phyloP scores from a whole-genome alignment of 2,888 invertebrate genomes.

The Spilosoma lubricipeda region DNA sequence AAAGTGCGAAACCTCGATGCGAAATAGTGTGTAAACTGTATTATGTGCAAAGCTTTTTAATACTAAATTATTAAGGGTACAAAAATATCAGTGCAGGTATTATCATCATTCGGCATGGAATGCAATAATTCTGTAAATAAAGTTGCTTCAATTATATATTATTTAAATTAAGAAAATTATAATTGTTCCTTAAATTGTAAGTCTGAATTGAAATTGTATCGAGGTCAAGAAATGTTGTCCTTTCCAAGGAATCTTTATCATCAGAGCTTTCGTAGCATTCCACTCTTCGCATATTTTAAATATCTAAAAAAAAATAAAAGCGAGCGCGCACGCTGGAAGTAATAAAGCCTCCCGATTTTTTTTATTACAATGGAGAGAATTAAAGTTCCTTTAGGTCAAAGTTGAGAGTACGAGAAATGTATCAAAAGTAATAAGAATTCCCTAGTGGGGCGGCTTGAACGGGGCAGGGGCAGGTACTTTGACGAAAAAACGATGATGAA shows the following conservation, averaged over 20 bases:
- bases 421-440: conserved; percentile 79
- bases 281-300: conserved; percentile 72
- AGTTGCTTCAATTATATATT: background rate
- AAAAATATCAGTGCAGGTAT: conserved; percentile 6
- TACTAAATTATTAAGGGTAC: conserved; percentile 45
- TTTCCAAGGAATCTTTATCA: conserved; percentile 59
- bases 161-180: conserved; percentile 11
- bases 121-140: conserved; percentile 4
- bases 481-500: conserved; percentile 81
- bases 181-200: conserved; percentile 1
- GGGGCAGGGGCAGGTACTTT: conserved; percentile 68
- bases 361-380: conserved; percentile 76
- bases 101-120: conserved; percentile 10
- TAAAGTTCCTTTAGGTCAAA: conserved; percentile 78
- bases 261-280: conserved; percentile 62
- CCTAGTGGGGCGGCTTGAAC: conserved; percentile 61
- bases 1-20: conserved; percentile 61
- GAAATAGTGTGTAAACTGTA: conserved; percentile 62
- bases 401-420: conserved; percentile 74
- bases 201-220: conserved; percentile 47
- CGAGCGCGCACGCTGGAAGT: conserved; percentile 70
- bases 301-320: conserved; percentile 76
- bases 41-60: conserved; percentile 64
- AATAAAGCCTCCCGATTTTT: conserved; percentile 79
- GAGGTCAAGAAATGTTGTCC: conserved; percentile 32